These are phyloP conservation scores for Odontomachus brunneus DNA, from an alignment of 1,140 invertebrate species.

Conservation along the genomic window DNA sequence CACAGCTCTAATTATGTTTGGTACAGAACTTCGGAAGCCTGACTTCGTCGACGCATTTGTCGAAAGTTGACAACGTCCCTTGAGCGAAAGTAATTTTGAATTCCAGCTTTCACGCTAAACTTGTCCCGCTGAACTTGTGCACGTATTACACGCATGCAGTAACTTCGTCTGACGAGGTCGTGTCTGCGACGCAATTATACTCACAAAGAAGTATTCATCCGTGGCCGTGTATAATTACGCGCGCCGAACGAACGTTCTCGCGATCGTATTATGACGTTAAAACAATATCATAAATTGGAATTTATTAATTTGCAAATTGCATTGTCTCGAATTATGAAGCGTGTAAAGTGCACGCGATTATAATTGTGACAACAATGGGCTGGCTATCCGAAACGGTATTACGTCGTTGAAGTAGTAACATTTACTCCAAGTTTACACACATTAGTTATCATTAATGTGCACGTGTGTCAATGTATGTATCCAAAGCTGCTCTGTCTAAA, in stretches of 20 bases:
- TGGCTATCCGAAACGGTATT: background rate
- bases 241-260: background rate
- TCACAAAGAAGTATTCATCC: conserved; percentile 11
- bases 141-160: background rate
- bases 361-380: background rate
- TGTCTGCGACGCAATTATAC: conserved; percentile 6
- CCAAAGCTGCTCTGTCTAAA: background rate
- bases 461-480: background rate
- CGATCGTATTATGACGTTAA: background rate
- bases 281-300: background rate
- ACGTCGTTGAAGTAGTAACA: background rate
- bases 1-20: background rate
- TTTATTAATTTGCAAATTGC: background rate
- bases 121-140: conserved; percentile 18
- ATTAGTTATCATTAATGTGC: conserved; percentile 21
- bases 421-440: conserved; percentile 1
- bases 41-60: background rate
- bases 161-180: conserved; percentile 19
- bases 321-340: background rate
- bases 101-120: conserved; percentile 23
- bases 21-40: background rate
- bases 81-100: conserved; percentile 33
- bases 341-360: background rate
- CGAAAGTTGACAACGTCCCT: background rate
- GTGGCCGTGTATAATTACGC: background rate